Evolutionary conservation across 2,888 invertebrate genomes (phyloP), one percentile per base, ranked within the genome.

Genomic region (Chorisops tibialis): DNA sequence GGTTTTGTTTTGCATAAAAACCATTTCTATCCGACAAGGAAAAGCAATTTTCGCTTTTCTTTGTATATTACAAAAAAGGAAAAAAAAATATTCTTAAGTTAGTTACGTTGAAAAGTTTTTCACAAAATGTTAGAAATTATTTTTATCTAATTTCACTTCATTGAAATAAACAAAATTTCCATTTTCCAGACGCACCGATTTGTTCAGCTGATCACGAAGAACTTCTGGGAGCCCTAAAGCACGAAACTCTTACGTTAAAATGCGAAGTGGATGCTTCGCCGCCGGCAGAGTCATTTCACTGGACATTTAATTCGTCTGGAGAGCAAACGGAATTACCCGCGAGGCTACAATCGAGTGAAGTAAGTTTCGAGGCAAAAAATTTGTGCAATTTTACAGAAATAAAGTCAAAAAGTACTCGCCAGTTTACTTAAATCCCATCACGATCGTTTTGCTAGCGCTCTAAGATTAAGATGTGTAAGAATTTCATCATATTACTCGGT

Each of bases 251-350:
- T 62, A 85, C 87, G 61, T 79, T 93, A 67, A 86, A 88, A 74
- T 94, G 93, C 75, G 88, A 91, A 67, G 92, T 93, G 67, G 91
- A 93, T 73, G 89, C 93, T 69, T 92, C 93, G 74, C 93, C 93
- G n/a, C 85, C 91, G 7, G 84, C 89, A 62, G 86, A 88, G 71
- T 85, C 87, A 72, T 94, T 93, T 79, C 89, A 91, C 72, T 94
- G 94, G 94, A 92, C 92, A 68, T 93, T 94, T 82, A 94, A 94
- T 81, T 91, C 91, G 76, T 91, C 91, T 64, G 92, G 92, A 16
- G 91, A 91, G 73, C 88, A 90, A 79, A 87, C 87, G 52, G 89
- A 91, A 75, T 82, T 91, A 69, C 85, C 91, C 62, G 85, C 86
- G 59, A 85, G 85, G 71, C 69, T 79, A 56, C 81, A 79, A 68